Conservation (phyloP, 2,888 invertebrate genomes). For the Papilio elwesi region DNA sequence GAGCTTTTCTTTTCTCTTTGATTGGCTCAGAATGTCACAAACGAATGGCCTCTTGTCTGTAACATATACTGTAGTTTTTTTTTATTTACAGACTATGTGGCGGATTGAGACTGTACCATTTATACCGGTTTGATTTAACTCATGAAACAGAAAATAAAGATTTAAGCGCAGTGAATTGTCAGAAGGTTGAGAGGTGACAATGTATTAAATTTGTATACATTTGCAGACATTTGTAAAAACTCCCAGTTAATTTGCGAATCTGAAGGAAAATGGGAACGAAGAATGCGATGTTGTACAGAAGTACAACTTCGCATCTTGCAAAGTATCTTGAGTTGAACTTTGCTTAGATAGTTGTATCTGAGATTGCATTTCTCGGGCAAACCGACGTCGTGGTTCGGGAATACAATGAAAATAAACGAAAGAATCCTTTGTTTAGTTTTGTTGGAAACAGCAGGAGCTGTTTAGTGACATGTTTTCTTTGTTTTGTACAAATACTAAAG, state of each 20-base stretch:
- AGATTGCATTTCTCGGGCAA: slow-evolving; percentile 8
- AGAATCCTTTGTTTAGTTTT: background rate
- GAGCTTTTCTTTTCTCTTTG: slow-evolving; percentile 7
- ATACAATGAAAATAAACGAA: slow-evolving; percentile 8
- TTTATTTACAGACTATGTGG: background rate
- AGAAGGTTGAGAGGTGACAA: too few relatives aligned
- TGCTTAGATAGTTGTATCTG: background rate
- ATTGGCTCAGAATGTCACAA: slow-evolving; percentile 14
- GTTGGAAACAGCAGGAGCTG: background rate
- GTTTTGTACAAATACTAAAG: background rate
- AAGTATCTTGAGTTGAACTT: background rate
- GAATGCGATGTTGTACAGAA: too few relatives aligned
- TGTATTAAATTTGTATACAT: too few relatives aligned
- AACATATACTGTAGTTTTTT: background rate
- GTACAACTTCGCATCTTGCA: background rate
- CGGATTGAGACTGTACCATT: background rate
- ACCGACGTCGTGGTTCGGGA: background rate
- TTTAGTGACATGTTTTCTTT: background rate
- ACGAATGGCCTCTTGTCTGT: background rate
- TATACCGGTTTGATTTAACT: too few relatives aligned
- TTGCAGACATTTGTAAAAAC: too few relatives aligned
- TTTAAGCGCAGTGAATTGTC: too few relatives aligned
- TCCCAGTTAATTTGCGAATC: too few relatives aligned
- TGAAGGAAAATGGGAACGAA: too few relatives aligned
- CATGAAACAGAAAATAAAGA: too few relatives aligned